A percentile compares a stretch with the other conserved stretches of the same genome.
Evolutionary conservation across 2,113 vertebrate species (phyloP).

Genomic region (Prolemur simus): DNA sequence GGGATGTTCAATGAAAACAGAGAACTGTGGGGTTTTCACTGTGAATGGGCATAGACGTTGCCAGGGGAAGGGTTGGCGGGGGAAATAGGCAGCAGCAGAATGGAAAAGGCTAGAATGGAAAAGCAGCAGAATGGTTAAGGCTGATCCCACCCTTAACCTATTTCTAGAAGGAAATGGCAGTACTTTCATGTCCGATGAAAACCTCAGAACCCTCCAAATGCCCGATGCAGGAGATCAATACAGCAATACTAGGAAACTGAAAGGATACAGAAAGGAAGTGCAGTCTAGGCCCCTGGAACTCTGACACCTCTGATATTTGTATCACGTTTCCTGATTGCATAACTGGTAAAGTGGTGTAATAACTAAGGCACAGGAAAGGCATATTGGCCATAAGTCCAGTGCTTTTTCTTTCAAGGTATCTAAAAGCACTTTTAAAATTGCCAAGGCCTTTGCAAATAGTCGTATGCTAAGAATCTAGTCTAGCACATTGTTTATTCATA

Average conservation of each 20-base stretch:
- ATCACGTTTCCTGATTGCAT: neutral
- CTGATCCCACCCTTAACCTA: neutral
- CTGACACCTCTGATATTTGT: neutral
- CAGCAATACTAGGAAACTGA: neutral
- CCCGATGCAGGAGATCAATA: neutral
- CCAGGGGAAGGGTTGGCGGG: neutral
- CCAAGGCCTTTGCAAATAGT: neutral
- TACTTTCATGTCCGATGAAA: neutral
- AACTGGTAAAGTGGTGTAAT: no score
- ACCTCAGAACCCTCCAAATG: neutral
- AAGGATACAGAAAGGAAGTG: neutral
- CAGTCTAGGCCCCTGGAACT: neutral
- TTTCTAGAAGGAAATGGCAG: neutral
- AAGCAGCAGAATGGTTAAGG: no score
- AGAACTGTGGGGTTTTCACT: accelerated
- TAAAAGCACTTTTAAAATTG: neutral
- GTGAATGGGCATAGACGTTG: no score
- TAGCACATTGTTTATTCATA: neutral
- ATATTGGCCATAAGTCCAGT: neutral
- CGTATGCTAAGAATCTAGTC: neutral
- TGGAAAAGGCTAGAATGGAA: neutral
- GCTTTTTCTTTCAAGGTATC: neutral
- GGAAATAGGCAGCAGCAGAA: neutral
- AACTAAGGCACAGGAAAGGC: neutral
- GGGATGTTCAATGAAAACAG: neutral